Evolutionary conservation across 2,888 invertebrate species (phyloP).

Genomic region (Glyphotaelius pellucidus): DNA sequence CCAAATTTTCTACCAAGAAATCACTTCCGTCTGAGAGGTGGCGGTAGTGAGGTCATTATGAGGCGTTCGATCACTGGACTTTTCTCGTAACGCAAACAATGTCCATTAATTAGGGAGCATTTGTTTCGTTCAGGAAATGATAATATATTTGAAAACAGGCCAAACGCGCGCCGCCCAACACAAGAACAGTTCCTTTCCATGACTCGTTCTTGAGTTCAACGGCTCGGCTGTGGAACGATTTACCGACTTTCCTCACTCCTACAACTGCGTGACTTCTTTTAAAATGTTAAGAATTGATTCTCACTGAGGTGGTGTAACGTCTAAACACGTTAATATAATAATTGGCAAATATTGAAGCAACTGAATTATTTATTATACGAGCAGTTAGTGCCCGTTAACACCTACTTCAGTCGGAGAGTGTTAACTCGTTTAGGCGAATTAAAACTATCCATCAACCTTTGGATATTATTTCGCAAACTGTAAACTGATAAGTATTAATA

Average conservation of each 20-base stretch:
- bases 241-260: too few relatives aligned
- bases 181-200: too few relatives aligned
- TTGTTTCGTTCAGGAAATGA: neutral
- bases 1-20: constrained; percentile 38
- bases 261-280: neutral
- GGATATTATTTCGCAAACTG: constrained; percentile 27
- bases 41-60: constrained; percentile 4
- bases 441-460: constrained; percentile 2
- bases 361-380: neutral
- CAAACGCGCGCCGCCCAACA: too few relatives aligned
- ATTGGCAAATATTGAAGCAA: neutral
- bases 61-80: neutral
- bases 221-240: too few relatives aligned
- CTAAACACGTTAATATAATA: neutral
- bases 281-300: neutral
- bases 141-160: neutral
- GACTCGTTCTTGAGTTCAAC: too few relatives aligned
- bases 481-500: neutral
- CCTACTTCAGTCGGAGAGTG: neutral
- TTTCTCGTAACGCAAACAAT: neutral
- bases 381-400: neutral
- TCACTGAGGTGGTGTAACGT: neutral
- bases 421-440: neutral
- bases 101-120: neutral
- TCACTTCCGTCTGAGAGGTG: constrained; percentile 25